A percentile compares a stretch with the other conserved stretches of the same genome.
Evolutionary conservation across 2,888 invertebrate species (phyloP).

Genomic region (Andrena praecox): DNA sequence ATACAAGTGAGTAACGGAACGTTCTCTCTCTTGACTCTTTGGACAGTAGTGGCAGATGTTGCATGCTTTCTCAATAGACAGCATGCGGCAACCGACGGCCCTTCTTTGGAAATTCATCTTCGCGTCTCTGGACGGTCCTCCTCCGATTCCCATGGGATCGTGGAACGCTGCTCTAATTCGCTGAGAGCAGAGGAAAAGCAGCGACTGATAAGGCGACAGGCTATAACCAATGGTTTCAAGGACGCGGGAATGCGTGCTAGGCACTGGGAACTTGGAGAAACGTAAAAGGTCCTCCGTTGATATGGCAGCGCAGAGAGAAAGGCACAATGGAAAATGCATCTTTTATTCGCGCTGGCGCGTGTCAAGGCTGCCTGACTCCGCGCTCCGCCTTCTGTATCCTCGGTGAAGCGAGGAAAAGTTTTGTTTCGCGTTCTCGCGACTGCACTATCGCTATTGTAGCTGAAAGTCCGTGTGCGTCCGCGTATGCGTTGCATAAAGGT

Average conservation of each 20-base stretch:
- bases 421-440: constrained; percentile 27
- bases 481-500: not conserved
- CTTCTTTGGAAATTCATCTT: no score
- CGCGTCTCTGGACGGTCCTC: no score
- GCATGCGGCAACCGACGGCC: no score
- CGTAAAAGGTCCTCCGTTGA: constrained; percentile 9
- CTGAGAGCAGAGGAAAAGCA: constrained; percentile 3
- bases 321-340: constrained; percentile 48
- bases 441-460: not conserved
- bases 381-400: not conserved
- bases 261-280: constrained; percentile 23
- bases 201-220: not conserved
- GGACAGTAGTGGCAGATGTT: no score
- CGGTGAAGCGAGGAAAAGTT: constrained; percentile 39
- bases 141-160: not conserved
- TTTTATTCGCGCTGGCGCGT: constrained; percentile 50
- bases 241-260: constrained; percentile 17
- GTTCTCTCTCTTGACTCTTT: no score
- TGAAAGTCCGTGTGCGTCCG: not conserved
- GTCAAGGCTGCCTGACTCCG: constrained; percentile 45
- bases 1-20: no score
- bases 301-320: constrained; percentile 3
- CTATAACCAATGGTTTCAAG: constrained; percentile 45
- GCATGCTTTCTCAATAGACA: no score
- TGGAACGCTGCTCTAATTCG: not conserved